Base-by-base conservation (phyloP, 1,140 invertebrate species). In the Camponotus vicinus region DNA sequence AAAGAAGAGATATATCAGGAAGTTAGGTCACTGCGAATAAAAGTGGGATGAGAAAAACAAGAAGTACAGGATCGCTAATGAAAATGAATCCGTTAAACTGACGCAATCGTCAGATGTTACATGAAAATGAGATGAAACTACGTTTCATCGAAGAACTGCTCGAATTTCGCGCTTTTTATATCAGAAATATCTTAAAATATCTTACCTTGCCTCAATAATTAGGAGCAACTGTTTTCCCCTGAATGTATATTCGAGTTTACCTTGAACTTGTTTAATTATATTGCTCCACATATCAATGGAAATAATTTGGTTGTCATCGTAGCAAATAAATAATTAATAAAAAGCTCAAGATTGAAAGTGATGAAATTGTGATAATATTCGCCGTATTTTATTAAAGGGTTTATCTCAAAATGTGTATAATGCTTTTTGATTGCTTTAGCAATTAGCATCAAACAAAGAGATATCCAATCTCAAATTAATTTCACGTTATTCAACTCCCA, bases 191-290 rank as follows among this genome's bases (percentile, higher is more conserved):
- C 75, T 88, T 80, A 89, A 88, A 89, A 89, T 88, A 89, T 71
- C 61, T 83, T 88, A 75, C 67, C 78, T 87, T 79, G 78, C 78
- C 18, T 45, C 18, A 55, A n/a, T 85, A 89, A 90, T 89, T 87
- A 90, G 78, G 34, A 52, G 45, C 85, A 89, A 27, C 27, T 78
- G 55, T 40, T 78, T 76, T 7, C n/a, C 57, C n/a, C 42, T 77
- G 45, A 84, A 84, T 40, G 45, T 27, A 63, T 34, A 27, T 13
- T 6, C 15, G 32, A 49, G 4, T 84, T 18, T 64, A 77, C 71
- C 87, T 89, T 86, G 37, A 82, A 67, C 70, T 63, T 40, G 37
- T 34, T 71, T 71, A 59, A 82, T 82, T 59, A 82, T 71, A 82
- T 73, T 71, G 11, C 6, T 9, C 40, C 52, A 6, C 45, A 21